A percentile compares a stretch with the other conserved stretches of the same genome.
Conservation (phyloP, 2,113 vertebrate species). For the Notarius quadriscutis region DNA sequence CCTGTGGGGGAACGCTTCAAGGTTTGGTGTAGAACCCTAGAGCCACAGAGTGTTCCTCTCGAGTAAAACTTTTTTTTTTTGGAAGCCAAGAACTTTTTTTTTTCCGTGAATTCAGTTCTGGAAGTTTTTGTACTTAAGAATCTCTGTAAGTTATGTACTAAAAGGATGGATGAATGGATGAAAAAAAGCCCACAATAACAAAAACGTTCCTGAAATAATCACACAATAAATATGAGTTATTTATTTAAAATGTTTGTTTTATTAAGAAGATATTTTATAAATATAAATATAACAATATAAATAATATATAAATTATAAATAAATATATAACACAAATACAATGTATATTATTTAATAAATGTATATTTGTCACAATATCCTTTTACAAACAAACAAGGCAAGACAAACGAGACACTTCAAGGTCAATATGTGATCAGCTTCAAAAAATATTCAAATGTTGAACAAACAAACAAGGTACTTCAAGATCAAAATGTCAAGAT, state of each 20-base stretch:
- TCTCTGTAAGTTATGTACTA: background rate
- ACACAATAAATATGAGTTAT: background rate
- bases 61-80: background rate
- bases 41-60: background rate
- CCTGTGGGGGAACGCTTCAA: background rate
- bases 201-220: no score
- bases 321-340: background rate
- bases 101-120: background rate
- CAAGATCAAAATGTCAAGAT: background rate
- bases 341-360: background rate
- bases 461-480: background rate
- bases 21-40: background rate
- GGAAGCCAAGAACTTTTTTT: background rate
- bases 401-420: background rate
- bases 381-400: background rate
- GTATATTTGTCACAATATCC: background rate
- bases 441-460: background rate
- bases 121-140: no score
- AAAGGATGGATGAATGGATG: background rate
- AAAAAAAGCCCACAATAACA: no score
- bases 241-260: background rate
- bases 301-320: background rate
- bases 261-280: background rate
- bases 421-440: background rate
- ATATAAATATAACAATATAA: no score